Conservation (phyloP, 2,888 invertebrate species). For the Ophioninae sp. region DNA sequence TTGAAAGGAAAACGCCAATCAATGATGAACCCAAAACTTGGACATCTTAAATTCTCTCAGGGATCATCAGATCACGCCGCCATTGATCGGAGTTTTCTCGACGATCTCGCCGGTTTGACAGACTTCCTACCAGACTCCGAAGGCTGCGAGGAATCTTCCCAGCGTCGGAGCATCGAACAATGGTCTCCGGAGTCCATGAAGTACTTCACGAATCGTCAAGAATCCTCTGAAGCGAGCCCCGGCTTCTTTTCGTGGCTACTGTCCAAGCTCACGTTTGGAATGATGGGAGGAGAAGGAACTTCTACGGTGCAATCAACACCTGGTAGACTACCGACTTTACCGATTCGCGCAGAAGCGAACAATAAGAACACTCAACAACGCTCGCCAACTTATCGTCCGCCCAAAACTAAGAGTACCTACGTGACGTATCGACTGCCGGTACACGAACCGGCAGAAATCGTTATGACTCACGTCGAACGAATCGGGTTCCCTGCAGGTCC, state of each 20-base stretch:
- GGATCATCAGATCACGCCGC: not conserved
- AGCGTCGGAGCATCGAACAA: not conserved
- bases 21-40: not conserved
- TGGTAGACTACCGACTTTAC: not conserved
- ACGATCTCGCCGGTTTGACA: conserved; percentile 63
- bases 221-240: conserved; percentile 4
- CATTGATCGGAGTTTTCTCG: conserved; percentile 63
- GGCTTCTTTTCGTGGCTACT: conserved; percentile 44
- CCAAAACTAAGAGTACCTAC: conserved; percentile 35
- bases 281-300: conserved; percentile 23
- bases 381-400: conserved; percentile 43
- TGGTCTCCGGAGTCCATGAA: not conserved
- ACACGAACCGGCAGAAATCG: conserved; percentile 25
- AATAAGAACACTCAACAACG: conserved; percentile 20
- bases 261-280: conserved; percentile 45
- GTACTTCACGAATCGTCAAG: not conserved
- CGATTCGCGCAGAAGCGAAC: not conserved
- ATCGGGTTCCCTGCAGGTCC: not conserved
- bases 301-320: conserved; percentile 1
- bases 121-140: conserved; percentile 56
- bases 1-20: not conserved
- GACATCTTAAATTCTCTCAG: not conserved
- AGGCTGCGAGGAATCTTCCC: conserved; percentile 13
- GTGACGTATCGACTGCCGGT: conserved; percentile 51
- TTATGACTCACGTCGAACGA: not conserved